Conservation (phyloP, 2,113 vertebrate species). For the Gnathonemus longibarbis region DNA sequence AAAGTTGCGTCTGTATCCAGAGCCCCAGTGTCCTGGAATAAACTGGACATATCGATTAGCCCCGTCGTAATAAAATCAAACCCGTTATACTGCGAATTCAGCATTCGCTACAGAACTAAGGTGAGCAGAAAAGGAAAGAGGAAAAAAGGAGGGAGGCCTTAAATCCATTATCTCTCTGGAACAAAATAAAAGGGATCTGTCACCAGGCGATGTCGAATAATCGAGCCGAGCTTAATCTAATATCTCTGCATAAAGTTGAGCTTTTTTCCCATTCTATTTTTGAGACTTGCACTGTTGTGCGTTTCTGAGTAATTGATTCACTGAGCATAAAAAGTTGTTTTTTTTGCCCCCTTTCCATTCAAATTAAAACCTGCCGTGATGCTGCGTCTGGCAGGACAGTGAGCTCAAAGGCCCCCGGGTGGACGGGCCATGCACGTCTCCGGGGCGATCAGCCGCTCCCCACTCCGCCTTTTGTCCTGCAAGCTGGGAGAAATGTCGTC, state of each 20-base stretch:
- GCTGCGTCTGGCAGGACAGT: not conserved
- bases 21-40: not conserved
- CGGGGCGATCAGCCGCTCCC: not conserved
- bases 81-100: slow-evolving; percentile 15
- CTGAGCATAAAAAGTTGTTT: not conserved
- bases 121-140: not conserved
- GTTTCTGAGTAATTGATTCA: slow-evolving; percentile 6
- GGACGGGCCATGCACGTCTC: no score
- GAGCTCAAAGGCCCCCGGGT: not conserved
- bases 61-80: slow-evolving; percentile 2
- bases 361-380: not conserved
- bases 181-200: not conserved
- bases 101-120: not conserved
- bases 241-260: not conserved
- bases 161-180: slow-evolving; percentile 12
- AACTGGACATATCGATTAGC: slow-evolving; percentile 3
- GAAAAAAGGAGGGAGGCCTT: not conserved
- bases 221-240: slow-evolving; percentile 16
- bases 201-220: slow-evolving; percentile 4
- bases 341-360: not conserved
- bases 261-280: not conserved
- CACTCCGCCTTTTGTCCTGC: not conserved
- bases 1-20: not conserved
- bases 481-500: not conserved
- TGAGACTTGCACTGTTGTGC: not conserved